Conservation (phyloP, 2,888 invertebrate genomes). For the Heteromurus nitidus region DNA sequence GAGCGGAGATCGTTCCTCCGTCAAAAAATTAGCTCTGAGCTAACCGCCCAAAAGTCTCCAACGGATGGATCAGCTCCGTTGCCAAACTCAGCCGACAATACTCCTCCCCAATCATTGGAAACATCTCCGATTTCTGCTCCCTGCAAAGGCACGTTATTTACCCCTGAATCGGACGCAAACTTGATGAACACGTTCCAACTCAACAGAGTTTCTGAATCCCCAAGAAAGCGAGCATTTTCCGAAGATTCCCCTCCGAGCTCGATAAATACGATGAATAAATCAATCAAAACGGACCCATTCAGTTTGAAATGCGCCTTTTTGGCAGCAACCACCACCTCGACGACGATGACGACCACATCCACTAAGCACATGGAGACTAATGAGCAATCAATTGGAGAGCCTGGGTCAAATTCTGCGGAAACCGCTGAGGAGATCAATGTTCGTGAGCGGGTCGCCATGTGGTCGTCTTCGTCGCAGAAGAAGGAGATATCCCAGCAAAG, state of each 20-base stretch:
- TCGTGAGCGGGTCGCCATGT: conserved; percentile 74
- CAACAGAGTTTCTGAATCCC: conserved; percentile 67
- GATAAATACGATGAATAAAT: conserved; percentile 61
- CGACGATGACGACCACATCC: conserved; percentile 1
- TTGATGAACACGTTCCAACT: too few relatives aligned
- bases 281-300: conserved; percentile 71
- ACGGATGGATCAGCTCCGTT: conserved; percentile 32
- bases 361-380: conserved; percentile 39
- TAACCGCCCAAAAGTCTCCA: conserved; percentile 57
- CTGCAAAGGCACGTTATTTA: too few relatives aligned
- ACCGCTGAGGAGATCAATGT: conserved; percentile 74
- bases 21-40: conserved; percentile 83
- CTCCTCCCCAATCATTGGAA: background rate
- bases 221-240: conserved; percentile 71
- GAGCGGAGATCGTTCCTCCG: conserved; percentile 89
- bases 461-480: conserved; percentile 66
- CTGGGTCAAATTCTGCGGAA: conserved; percentile 43
- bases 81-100: conserved; percentile 44
- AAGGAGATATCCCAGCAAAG: conserved; percentile 22
- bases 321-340: conserved; percentile 24
- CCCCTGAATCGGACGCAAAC: too few relatives aligned
- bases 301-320: conserved; percentile 57
- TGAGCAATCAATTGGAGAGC: background rate
- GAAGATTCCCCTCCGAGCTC: conserved; percentile 66
- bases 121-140: background rate